Evolutionary conservation across 1,140 invertebrate genomes (phyloP), one percentile per base, ranked within the genome.

Genomic region (Papilio dardanus): DNA sequence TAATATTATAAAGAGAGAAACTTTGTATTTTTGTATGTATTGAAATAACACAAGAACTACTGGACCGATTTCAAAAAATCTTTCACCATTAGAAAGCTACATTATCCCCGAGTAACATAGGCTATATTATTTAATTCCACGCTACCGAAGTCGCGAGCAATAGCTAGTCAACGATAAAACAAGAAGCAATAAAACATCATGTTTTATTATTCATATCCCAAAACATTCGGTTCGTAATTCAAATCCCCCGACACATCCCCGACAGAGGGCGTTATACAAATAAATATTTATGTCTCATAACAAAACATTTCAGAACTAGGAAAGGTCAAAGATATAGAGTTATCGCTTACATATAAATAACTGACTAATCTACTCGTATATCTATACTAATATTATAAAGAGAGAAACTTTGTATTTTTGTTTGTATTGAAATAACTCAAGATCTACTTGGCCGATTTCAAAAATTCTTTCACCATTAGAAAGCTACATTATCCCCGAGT

Each of bases 261-360:
- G 21, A 24, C 19, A 24, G 50, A 54, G 50, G 21, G 50, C 10
- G 50, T 28, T 54, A 54, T 54, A 21, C 10, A 54, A 54, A 54
- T 54, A 54, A 54, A 54, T 54, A 54, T 54, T 54, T 54, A 54
- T 54, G 50, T 54, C 42, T 28, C 50, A 24, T 24, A 24, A 54
- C 7, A 7, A 54, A 24, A 54, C 50, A 54, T 54, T 54, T 54
- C 21, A 21, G 14, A 46, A 24, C 50, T 24, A 7, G 19, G 19
- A 54, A 54, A 54, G 50, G 50, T 54, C 50, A 54, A 21, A 54
- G 50, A 54, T 21, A 54, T 19, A 21, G 19, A 21, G 10, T 54
- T 21, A 21, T 54, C 4, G 42, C 7, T 54, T 54, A 8, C 46
- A 21, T 54, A 21, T 12, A 7, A 54, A 54, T 19, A 21, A 54